Evolutionary conservation across 2,113 vertebrate genomes (phyloP), one percentile per base, ranked within the genome.

Genomic region (Leptocoma aspasia): DNA sequence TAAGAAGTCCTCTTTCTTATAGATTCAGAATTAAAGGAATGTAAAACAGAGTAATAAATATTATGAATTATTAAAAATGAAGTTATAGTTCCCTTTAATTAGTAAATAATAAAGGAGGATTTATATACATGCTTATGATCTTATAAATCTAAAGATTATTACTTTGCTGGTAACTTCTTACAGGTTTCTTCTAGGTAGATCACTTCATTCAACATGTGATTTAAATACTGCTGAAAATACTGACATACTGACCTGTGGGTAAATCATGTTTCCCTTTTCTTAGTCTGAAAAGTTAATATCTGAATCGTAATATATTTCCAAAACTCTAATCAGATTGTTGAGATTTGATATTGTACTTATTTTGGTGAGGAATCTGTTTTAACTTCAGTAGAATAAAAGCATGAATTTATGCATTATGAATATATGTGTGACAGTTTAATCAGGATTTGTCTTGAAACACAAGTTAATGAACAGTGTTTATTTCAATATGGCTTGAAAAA

Each of bases 211-310:
- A 90, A 86, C 75, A 41, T 33, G 13, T 82, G 27, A 59, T 90
- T 86, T 93, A 93, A 85, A 56, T 68, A 76, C 64, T 93, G 22
- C 5, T 87, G 57, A 82, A 94, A 96, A 89, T 83, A 53, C 21
- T 91, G 83, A 16, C 28, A 23, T 57, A 81, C 14, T 53, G 41
- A 71, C 50, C 41, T 50, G 24, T 50, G 22, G 4, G 13, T 42
- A 92, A 92, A 47, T 73, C 18, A 82, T 41, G 8, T 59, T 96
- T 93, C 56, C 15, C 10, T 80, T 95, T 92, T 69, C 65, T 73
- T 49, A 52, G 10, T 57, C 33, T 47, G 59, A 72, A 94, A 88
- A 59, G 8, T 37, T 89, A 69, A 27, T 15, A 49, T 53, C n/a
- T 63, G n/a, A 93, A 88, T 28, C 7, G 2, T 54, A 76, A 45